Conservation (phyloP, 2,888 invertebrate genomes). For the Lepidocyrtinus sp. region DNA sequence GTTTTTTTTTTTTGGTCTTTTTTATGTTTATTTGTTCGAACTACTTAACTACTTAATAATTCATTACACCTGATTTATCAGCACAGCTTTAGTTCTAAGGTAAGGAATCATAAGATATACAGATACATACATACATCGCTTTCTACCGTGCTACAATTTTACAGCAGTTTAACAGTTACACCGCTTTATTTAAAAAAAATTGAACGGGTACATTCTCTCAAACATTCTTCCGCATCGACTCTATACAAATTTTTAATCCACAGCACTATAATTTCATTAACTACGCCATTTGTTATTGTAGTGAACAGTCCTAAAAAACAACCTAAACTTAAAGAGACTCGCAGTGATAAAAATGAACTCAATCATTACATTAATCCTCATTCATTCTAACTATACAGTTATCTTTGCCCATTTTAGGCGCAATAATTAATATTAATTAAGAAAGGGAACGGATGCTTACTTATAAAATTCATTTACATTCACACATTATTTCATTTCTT, state of each 20-base stretch:
- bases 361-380: neutral
- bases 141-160: neutral
- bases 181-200: constrained; percentile 1
- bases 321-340: neutral
- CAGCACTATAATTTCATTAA: too few relatives aligned
- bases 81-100: neutral
- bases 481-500: constrained; percentile 8
- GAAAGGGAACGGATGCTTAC: constrained; percentile 8
- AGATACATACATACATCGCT: neutral
- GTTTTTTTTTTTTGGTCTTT: too few relatives aligned
- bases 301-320: neutral
- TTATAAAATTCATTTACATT: neutral
- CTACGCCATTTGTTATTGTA: too few relatives aligned
- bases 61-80: neutral
- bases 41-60: neutral
- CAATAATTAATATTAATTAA: too few relatives aligned
- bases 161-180: neutral
- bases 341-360: neutral
- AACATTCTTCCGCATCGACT: too few relatives aligned
- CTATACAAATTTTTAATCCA: too few relatives aligned
- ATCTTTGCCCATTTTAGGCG: too few relatives aligned
- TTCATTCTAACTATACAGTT: too few relatives aligned
- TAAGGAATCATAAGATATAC: neutral
- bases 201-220: constrained; percentile 14
- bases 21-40: constrained; percentile 14